A percentile compares a stretch with the other conserved stretches of the same genome.
These are phyloP conservation scores for Sesamia inferens DNA, from an alignment of 2,888 invertebrate species.

Conservation along the genomic window DNA sequence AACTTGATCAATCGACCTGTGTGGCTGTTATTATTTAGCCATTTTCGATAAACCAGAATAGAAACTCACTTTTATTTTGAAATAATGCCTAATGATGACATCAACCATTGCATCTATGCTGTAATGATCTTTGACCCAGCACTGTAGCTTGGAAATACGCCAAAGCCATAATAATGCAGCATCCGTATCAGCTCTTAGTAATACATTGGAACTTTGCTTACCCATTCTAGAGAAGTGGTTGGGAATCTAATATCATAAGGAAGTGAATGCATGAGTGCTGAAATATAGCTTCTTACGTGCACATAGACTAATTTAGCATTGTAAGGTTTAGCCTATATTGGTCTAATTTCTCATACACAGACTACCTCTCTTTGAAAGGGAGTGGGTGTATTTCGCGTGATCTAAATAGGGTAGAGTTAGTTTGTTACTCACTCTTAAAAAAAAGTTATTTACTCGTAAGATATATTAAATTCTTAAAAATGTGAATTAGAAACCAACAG, in stretches of 20 bases:
- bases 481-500: too few relatives aligned
- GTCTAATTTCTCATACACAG: too few relatives aligned
- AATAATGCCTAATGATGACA: not conserved
- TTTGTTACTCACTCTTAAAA: not conserved
- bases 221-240: conserved; percentile 5
- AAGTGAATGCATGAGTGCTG: not conserved
- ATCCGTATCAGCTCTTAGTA: conserved; percentile 14
- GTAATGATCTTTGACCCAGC: conserved; percentile 31
- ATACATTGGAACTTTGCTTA: conserved; percentile 30
- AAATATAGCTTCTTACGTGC: not conserved
- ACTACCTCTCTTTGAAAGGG: too few relatives aligned
- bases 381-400: too few relatives aligned
- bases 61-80: too few relatives aligned
- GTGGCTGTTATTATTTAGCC: too few relatives aligned
- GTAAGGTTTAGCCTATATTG: not conserved
- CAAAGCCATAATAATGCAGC: conserved; percentile 26
- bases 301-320: not conserved
- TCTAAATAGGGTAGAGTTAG: not conserved
- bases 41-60: too few relatives aligned
- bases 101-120: not conserved
- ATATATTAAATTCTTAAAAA: not conserved
- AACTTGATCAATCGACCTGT: too few relatives aligned
- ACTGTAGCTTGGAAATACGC: conserved; percentile 47
- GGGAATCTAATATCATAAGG: not conserved
- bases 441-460: not conserved